A percentile compares a stretch with the other conserved stretches of the same genome.
phyloP scores from a whole-genome alignment of 2,797 vertebrate species.

The Alouatta caraya region DNA sequence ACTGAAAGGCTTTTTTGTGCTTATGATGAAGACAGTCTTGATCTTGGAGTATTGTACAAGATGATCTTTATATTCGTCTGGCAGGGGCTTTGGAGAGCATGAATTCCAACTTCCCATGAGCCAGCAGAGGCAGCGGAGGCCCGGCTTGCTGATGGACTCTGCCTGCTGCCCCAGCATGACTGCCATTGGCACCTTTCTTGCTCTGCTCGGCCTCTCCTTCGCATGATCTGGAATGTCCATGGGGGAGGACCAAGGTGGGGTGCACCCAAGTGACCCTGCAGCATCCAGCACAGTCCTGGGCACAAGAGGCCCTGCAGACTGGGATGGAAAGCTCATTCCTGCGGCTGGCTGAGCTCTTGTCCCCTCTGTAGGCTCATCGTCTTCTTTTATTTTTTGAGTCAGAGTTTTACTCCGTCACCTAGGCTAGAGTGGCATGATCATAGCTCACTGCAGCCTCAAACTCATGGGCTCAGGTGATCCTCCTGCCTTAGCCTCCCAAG shows the following conservation, averaged over 20 bases:
- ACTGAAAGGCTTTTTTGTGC: background rate
- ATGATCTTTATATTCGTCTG: background rate
- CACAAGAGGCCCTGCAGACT: background rate
- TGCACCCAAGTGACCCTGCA: background rate
- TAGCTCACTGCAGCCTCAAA: background rate
- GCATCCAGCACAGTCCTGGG: background rate
- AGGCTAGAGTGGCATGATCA: background rate
- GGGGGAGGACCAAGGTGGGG: background rate
- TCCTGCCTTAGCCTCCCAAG: background rate
- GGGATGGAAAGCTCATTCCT: background rate
- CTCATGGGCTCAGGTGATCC: background rate
- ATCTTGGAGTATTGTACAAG: background rate
- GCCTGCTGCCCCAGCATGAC: background rate
- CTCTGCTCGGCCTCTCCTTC: background rate
- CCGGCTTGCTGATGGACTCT: background rate
- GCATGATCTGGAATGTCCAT: background rate
- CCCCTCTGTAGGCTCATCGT: background rate
- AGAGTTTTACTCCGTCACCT: background rate
- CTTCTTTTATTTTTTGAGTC: background rate
- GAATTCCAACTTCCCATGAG: background rate
- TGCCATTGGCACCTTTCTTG: rapidly evolving
- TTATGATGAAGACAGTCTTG: background rate
- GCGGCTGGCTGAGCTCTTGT: background rate
- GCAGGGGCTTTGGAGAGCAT: background rate
- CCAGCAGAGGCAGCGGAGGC: background rate